Evolutionary conservation across 1,140 invertebrate species (phyloP), one percentile per base, ranked within the genome.

Genomic region (Adoxophyes honmai): DNA sequence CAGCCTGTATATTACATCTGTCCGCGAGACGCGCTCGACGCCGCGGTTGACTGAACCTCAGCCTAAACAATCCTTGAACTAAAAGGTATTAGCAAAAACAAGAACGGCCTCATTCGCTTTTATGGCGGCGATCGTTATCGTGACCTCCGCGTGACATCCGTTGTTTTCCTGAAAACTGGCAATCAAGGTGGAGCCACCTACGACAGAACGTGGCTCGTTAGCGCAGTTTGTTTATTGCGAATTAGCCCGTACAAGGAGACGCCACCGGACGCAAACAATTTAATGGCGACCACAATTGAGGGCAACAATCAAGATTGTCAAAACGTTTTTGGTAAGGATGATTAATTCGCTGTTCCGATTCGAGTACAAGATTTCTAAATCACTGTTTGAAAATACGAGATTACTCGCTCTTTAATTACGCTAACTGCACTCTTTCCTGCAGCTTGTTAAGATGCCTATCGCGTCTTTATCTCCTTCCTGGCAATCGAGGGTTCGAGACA

Each of bases 171-270:
- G 38, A 76, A 79, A 73, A 70, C 64, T 72, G 62, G 62, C 65
- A 70, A 68, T 73, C 68, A 70, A 76, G 73, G 66, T 69, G n/a
- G n/a, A n/a, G 58, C 63, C 76, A 78, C 76, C 81, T 76, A 78
- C 78, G 64, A 56, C 56, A 52, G 38, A 55, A 75, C 78, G 74
- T 76, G 73, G 60, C 64, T 75, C 62, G 64, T 73, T 74, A 73
- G 56, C 39, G 34, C 33, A 54, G 18, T 61, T 69, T 66, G 34
- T 61, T 69, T 66, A 69, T 66, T 62, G 54, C 57, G 39, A 53
- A 56, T 39, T 57, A 62, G 21, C 10, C 64, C 63, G 60, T 60
- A 60, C 35, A 65, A 38, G 66, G 66, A n/a, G 39, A 38, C 11
- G 57, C 48, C 38, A 39, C 54, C 44, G 33, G 9, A 34, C 58